phyloP scores from a whole-genome alignment of 2,888 invertebrate species.

The Thecophora atra region DNA sequence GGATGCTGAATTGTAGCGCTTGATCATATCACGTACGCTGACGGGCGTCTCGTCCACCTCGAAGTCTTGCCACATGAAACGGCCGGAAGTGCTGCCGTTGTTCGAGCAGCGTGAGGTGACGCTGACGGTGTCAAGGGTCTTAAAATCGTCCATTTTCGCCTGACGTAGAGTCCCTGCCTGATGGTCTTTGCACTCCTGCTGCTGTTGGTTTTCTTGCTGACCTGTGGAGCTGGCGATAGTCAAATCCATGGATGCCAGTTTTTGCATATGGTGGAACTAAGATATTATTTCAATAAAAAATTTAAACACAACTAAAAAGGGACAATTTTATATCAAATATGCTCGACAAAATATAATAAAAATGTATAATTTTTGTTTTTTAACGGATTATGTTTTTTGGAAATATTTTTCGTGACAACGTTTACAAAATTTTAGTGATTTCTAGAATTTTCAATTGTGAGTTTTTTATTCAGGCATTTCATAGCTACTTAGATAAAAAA shows the following conservation, averaged over 20 bases:
- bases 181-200: neutral
- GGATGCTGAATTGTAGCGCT: conserved; percentile 55
- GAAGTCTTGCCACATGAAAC: conserved; percentile 12
- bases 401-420: neutral
- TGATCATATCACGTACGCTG: conserved; percentile 61
- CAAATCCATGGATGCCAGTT: neutral
- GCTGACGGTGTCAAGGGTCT: neutral
- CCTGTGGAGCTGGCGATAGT: neutral
- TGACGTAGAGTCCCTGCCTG: neutral
- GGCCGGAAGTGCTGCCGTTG: neutral
- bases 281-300: conserved; percentile 6
- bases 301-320: neutral
- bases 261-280: neutral
- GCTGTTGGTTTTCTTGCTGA: neutral
- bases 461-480: neutral
- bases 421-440: neutral
- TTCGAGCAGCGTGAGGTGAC: neutral
- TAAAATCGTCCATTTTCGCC: neutral
- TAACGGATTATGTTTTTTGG: neutral
- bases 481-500: too few species aligned
- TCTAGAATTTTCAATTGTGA: neutral
- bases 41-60: conserved; percentile 47
- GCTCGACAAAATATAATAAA: neutral
- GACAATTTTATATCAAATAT: neutral
- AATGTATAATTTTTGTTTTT: neutral